Evolutionary conservation across 2,113 vertebrate genomes (phyloP).

Genomic region (Tenebrosternarchus preto): DNA sequence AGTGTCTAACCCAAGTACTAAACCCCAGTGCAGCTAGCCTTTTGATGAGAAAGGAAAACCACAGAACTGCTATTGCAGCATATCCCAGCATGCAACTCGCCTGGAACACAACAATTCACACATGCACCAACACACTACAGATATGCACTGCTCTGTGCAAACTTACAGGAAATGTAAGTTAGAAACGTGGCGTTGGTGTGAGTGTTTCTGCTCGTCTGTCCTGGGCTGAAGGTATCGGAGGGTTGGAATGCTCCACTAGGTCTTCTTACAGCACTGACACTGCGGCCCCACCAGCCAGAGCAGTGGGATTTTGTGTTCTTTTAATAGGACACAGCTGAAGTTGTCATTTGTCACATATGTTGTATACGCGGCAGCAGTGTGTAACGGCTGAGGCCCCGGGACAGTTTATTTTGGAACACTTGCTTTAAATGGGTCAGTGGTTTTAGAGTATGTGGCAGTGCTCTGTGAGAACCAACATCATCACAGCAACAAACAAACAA

Average conservation of each 20-base stretch:
- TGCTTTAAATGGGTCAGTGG: not conserved
- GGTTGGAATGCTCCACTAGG: not conserved
- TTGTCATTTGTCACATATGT: slow-evolving; percentile 61
- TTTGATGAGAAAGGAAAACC: not conserved
- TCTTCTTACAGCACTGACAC: slow-evolving; percentile 36
- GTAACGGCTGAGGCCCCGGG: not conserved
- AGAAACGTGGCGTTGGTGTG: not conserved
- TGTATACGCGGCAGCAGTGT: slow-evolving; percentile 58
- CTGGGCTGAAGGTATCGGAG: not conserved
- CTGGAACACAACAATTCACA: not conserved
- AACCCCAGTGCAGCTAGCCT: not conserved
- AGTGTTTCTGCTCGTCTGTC: slow-evolving; percentile 3
- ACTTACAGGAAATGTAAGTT: slow-evolving; percentile 9
- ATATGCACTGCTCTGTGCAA: not conserved
- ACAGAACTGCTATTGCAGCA: not conserved
- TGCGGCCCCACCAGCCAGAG: slow-evolving; percentile 28
- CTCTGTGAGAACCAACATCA: not conserved
- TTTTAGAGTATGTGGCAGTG: not conserved
- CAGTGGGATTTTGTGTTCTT: slow-evolving; percentile 65
- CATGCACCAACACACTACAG: not conserved
- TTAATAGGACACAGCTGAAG: slow-evolving; percentile 78
- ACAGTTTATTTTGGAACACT: not conserved
- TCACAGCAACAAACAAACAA: not conserved
- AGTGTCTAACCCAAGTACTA: not conserved
- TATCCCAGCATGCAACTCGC: not conserved